These are phyloP conservation scores for Dendronephthya gigantea DNA, from an alignment of 64 coral and sea anemone species.

Conservation along the genomic window DNA sequence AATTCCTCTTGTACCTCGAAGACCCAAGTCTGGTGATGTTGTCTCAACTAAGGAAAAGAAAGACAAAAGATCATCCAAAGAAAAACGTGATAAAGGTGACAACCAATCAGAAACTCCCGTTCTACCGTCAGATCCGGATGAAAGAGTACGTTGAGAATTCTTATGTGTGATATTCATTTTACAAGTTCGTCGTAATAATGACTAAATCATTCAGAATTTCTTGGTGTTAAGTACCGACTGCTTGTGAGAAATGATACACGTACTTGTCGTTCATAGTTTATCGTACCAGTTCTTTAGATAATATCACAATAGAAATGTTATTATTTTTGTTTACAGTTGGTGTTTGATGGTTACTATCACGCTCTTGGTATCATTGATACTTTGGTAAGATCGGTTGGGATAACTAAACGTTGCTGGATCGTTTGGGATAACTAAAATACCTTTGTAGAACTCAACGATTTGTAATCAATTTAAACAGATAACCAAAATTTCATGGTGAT, in stretches of 20 bases:
- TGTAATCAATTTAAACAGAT: too few species aligned
- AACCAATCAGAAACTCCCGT: slow-evolving; percentile 84
- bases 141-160: slow-evolving; percentile 40
- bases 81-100: slow-evolving; percentile 71
- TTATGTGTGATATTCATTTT: neutral
- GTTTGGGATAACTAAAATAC: too few species aligned
- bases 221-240: too few species aligned
- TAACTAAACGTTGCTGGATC: too few species aligned
- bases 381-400: slow-evolving; percentile 76
- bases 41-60: slow-evolving; percentile 56
- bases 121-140: slow-evolving; percentile 83
- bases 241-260: too few species aligned
- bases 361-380: slow-evolving; percentile 75
- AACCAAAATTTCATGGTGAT: too few species aligned
- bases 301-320: neutral
- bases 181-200: too few species aligned
- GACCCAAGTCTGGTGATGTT: slow-evolving; percentile 85
- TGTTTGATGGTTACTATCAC: slow-evolving; percentile 83
- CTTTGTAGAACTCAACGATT: too few species aligned
- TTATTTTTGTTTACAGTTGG: slow-evolving; percentile 46
- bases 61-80: slow-evolving; percentile 67
- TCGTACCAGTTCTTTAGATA: too few species aligned
- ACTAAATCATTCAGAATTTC: too few species aligned
- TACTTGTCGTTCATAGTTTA: too few species aligned
- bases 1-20: slow-evolving; percentile 86